Percentiles rank a stretch among this genome's conserved stretches.
These are phyloP conservation scores for Herpetotheres cachinnans DNA, from an alignment of 2,113 vertebrate genomes.

Conservation along the genomic window DNA sequence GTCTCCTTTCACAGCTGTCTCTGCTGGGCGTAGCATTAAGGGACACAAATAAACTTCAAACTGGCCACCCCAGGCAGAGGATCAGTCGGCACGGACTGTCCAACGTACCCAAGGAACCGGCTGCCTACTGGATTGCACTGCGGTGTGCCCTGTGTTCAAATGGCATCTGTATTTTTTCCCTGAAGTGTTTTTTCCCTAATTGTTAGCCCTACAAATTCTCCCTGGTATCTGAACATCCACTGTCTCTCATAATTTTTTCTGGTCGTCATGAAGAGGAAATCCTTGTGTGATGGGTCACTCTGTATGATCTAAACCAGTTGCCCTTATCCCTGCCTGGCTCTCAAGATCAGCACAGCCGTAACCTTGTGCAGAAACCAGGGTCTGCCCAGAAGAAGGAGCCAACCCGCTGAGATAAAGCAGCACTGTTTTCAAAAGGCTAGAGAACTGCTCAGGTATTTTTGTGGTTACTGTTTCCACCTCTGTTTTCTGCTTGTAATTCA, in stretches of 20 bases:
- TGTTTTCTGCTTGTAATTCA: neutral
- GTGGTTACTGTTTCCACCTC: neutral
- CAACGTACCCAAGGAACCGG: neutral
- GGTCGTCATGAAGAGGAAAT: neutral
- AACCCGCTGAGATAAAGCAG: neutral
- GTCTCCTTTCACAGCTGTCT: neutral
- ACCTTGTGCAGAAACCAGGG: neutral
- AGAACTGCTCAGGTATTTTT: neutral
- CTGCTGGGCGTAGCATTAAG: neutral
- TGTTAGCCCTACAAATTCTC: neutral
- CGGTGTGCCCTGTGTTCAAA: neutral
- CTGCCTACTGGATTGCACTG: fast-evolving
- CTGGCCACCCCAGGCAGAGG: neutral
- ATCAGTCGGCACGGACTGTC: neutral
- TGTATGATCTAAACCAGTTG: fast-evolving
- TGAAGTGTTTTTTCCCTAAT: neutral
- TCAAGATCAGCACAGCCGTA: too few species aligned
- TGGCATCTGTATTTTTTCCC: neutral
- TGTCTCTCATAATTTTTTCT: neutral
- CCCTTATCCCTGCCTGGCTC: neutral
- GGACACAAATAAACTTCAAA: neutral
- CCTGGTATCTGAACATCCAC: neutral
- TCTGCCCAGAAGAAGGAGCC: neutral
- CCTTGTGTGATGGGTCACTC: neutral
- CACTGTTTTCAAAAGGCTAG: neutral